A percentile compares a stretch with the other conserved stretches of the same genome.
Evolutionary conservation across 2,113 vertebrate genomes (phyloP).

Genomic region (Crotalus horridus): DNA sequence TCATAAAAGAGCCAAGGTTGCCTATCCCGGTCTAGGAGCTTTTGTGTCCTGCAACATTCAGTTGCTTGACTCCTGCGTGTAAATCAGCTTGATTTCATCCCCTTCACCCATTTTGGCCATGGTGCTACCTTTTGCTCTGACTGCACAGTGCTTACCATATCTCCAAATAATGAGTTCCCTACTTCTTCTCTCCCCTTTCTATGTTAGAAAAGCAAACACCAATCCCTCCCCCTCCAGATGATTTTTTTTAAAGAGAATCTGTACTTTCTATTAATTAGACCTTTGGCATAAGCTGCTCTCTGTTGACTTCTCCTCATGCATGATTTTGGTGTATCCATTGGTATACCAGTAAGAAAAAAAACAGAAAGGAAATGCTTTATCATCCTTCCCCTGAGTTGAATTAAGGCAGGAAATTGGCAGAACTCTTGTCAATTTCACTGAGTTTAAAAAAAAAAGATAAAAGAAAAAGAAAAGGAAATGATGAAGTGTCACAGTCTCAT

Average conservation of each 20-base stretch:
- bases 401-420: not conserved
- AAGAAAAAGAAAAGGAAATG: not conserved
- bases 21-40: not conserved
- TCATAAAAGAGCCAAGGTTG: no score
- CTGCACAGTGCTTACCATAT: not conserved
- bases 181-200: not conserved
- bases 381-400: not conserved
- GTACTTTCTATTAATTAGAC: not conserved
- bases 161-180: not conserved
- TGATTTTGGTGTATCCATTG: not conserved
- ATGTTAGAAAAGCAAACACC: not conserved
- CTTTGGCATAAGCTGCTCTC: not conserved
- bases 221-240: not conserved
- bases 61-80: not conserved
- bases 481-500: not conserved
- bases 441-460: not conserved
- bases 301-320: not conserved
- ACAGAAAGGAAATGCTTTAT: not conserved
- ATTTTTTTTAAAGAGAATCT: not conserved
- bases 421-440: not conserved
- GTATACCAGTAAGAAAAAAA: not conserved
- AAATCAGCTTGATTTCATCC: not conserved
- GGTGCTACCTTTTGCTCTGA: not conserved
- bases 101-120: not conserved
- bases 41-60: not conserved